These are phyloP conservation scores for Phrynocephalus versicolor DNA, from an alignment of 2,113 vertebrate genomes.

Conservation along the genomic window DNA sequence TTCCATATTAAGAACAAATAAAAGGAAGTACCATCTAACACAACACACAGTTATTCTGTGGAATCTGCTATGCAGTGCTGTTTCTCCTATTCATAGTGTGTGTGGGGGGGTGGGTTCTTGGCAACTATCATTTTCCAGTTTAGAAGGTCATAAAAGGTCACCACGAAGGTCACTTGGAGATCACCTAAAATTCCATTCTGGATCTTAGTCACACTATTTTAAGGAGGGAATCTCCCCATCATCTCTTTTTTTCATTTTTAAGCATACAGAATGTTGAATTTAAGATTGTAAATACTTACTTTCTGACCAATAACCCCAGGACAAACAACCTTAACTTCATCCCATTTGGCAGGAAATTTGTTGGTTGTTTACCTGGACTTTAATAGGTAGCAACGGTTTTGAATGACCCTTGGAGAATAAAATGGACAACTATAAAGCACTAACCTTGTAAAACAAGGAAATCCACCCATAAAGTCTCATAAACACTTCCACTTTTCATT, in stretches of 20 bases:
- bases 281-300: slow-evolving; percentile 53
- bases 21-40: no score
- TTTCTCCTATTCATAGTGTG: no score
- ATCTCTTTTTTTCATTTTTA: slow-evolving; percentile 53
- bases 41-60: no score
- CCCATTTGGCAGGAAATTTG: slow-evolving; percentile 45
- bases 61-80: no score
- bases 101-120: no score
- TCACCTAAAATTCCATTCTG: slow-evolving; percentile 57
- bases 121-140: no score
- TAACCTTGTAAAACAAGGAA: slow-evolving; percentile 51
- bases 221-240: slow-evolving; percentile 34
- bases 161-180: no score
- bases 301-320: slow-evolving; percentile 57
- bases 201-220: slow-evolving; percentile 33
- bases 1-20: no score
- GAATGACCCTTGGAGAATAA: slow-evolving; percentile 50
- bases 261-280: slow-evolving; percentile 50
- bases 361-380: slow-evolving; percentile 45
- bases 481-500: slow-evolving; percentile 38
- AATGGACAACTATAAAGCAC: slow-evolving; percentile 39
- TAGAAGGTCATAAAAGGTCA: no score
- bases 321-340: slow-evolving; percentile 55
- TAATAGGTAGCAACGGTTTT: slow-evolving; percentile 51
- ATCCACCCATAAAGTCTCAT: slow-evolving; percentile 25